These are phyloP conservation scores for Spodoptera littoralis DNA, from an alignment of 2,888 invertebrate genomes.

Conservation along the genomic window DNA sequence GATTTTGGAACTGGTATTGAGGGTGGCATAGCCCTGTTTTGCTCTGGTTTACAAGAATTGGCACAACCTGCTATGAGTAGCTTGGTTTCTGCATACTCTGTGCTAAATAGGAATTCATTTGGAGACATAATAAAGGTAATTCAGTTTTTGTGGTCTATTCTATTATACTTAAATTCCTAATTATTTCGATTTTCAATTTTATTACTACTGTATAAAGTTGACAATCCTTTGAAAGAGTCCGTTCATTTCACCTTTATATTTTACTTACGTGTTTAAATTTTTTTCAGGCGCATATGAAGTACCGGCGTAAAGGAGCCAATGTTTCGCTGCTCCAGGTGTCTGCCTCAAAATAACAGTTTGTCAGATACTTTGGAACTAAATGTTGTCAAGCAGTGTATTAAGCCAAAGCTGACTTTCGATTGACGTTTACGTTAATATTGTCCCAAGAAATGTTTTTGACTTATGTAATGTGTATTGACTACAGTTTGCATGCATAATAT, in stretches of 20 bases:
- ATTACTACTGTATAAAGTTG: too few relatives aligned
- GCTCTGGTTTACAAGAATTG: slow-evolving; percentile 91
- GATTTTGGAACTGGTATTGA: slow-evolving; percentile 98
- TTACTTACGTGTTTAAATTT: slow-evolving; percentile 2
- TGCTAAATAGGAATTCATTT: slow-evolving; percentile 92
- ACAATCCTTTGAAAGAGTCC: too few relatives aligned
- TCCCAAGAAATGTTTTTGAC: too few relatives aligned
- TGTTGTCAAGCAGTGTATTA: too few relatives aligned
- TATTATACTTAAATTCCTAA: background rate
- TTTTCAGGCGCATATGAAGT: slow-evolving; percentile 92
- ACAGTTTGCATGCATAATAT: too few relatives aligned
- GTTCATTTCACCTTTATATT: slow-evolving; percentile 10
- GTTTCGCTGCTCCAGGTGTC: slow-evolving; percentile 69
- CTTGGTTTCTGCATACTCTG: slow-evolving; percentile 92
- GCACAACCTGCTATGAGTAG: slow-evolving; percentile 91
- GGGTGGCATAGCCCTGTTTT: slow-evolving; percentile 95
- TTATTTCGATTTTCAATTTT: too few relatives aligned
- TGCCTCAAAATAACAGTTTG: too few relatives aligned
- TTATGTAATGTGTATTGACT: too few relatives aligned
- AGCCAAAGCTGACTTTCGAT: too few relatives aligned
- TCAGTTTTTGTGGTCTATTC: background rate
- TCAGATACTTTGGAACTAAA: too few relatives aligned
- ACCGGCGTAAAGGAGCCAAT: slow-evolving; percentile 89
- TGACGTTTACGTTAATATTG: too few relatives aligned
- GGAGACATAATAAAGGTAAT: slow-evolving; percentile 91